Evolutionary conservation across 2,888 invertebrate genomes (phyloP), one percentile per base, ranked within the genome.

Genomic region (Hylaea fasciaria): DNA sequence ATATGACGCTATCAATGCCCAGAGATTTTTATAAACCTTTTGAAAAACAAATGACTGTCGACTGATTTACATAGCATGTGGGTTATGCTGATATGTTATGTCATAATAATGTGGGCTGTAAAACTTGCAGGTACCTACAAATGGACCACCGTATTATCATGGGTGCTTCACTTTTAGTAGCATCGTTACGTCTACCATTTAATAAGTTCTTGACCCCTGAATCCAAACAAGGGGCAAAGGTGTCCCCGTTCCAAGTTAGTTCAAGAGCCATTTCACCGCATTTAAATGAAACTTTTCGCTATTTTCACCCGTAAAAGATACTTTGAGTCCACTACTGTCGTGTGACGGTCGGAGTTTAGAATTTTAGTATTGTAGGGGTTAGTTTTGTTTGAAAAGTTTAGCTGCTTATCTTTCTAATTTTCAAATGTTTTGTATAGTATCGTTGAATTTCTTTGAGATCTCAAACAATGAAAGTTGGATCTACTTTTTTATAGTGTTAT

Each of bases 241-340:
- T 41, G 41, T 16, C 16, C 17, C 41, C 13, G 13, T 57, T 64
- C 65, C 39, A 12, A 37, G 37, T 37, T 37, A 59, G 39, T 60
- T 52, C 54, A 56, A 73, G 64, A 64, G 55, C 55, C 64, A 54
- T 66, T 69, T 66, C 62, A 50, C 68, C 66, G 55, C 70, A 66
- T 69, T 72, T 70, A 70, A 60, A 52, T 64, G 60, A 70, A 76
- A 73, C 65, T 76, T 74, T 72, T 64, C 37, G 57, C 50, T 65
- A 37, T 10, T 37, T 12, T 37, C n/a, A 32, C 7, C 32, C 37
- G 37, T 37, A 37, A 12, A n/a, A n/a, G 37, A n/a, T 37, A 12
- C 37, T 37, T 37, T 37, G 37, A 37, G 37, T 37, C 12, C n/a
- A 10, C 37, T 37, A 37, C n/a, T 37, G 37, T 37, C 37, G 12